Base-by-base conservation (phyloP, 2,797 vertebrate species). In the Neosilurus hyrtlii region DNA sequence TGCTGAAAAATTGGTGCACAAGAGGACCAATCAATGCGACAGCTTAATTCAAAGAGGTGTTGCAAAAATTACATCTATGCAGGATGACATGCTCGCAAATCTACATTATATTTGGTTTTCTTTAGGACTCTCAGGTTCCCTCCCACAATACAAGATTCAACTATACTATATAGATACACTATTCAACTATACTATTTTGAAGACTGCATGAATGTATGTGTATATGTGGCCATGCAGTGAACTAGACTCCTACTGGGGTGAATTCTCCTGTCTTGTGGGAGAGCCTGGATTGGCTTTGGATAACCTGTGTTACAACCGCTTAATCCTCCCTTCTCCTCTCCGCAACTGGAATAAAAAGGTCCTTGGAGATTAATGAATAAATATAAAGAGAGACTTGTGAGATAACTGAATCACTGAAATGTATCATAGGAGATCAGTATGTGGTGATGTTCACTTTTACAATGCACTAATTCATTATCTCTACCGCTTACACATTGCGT, bases 61-160 rank as follows among this genome's bases (percentile, higher is more conserved):
- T 71, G 11, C 11, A 71, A 71, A 51, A 77, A 62, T 77, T 43
- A 62, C 35, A 77, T 49, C 22, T 24, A 77, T 35, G 14, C 57
- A 62, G 37, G 20, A 26, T 61, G 57, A 43, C 30, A 61, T 43
- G 22, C 57, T 77, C 37, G 35, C 57, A 77, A 62, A 63, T 77
- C 59, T 77, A 49, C 16, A 62, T 77, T 49, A n/a, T 2, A 63
- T 11, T 20, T 37, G 73, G 73, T n/a, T 76, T 76, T 6, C 10
- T 76, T 61, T 20, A 49, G 35, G 37, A 62, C 43, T 24, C 35
- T 62, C 57, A 37, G 57, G 75, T 77, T 77, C 49, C 12, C 22
- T 77, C 15, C 26, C 22, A 59, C 74, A 62, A 2, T 59, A 37
- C 52, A 43, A 61, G 30, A 30, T 30, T 30, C 30, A 30, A 30